A percentile compares a stretch with the other conserved stretches of the same genome.
Conservation (phyloP, 1,140 invertebrate species). For the Episyrphus balteatus region DNA sequence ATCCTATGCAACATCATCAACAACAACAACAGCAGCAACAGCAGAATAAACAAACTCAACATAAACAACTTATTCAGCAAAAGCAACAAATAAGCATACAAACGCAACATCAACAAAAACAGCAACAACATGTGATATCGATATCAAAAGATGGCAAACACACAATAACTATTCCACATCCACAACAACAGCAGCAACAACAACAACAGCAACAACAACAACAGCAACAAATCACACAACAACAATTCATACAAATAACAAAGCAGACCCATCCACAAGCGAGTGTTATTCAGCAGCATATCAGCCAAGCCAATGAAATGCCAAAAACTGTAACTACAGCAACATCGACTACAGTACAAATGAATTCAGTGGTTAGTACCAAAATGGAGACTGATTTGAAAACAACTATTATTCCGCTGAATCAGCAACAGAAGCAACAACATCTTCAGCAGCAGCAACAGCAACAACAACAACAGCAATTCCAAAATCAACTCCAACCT, state of each 20-base stretch:
- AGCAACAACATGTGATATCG: slow-evolving; percentile 2
- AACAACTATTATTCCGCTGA: background rate
- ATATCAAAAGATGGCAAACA: slow-evolving; percentile 1
- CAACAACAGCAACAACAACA: slow-evolving; percentile 4
- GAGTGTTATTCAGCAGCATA: background rate
- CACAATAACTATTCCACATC: slow-evolving; percentile 3
- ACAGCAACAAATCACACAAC: slow-evolving; percentile 3
- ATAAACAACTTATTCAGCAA: slow-evolving; percentile 14
- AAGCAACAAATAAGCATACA: slow-evolving; percentile 5
- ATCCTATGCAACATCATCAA: slow-evolving; percentile 34
- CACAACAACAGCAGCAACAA: background rate
- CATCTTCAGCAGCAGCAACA: background rate
- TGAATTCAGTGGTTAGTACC: background rate
- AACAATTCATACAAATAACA: slow-evolving; percentile 2
- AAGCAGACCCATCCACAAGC: slow-evolving; percentile 1
- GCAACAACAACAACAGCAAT: background rate
- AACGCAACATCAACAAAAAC: slow-evolving; percentile 2
- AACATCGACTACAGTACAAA: background rate
- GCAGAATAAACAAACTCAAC: slow-evolving; percentile 4
- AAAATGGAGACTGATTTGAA: background rate
- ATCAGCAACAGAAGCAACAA: slow-evolving; percentile 2
- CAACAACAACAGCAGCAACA: slow-evolving; percentile 22
- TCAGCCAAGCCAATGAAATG: background rate
- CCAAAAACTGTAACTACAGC: background rate
- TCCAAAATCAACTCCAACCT: background rate